These are phyloP conservation scores for Stercorarius parasiticus DNA, from an alignment of 2,113 vertebrate species.

Conservation along the genomic window DNA sequence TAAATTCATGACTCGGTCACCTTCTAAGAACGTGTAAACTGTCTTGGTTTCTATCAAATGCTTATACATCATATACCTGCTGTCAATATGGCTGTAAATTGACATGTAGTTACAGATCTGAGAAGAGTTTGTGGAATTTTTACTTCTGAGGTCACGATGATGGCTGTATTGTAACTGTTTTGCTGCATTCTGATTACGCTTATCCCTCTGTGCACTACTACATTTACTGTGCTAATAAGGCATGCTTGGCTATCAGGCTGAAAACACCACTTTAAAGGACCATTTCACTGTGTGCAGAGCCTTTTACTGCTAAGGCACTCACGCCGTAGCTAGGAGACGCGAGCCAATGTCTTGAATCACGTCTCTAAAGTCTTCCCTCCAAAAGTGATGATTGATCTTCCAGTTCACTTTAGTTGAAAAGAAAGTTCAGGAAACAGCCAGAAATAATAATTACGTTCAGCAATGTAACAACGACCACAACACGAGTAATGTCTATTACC, in stretches of 20 bases:
- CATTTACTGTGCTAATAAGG: background rate
- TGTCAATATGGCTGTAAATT: background rate
- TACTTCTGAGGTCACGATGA: background rate
- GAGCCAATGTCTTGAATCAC: background rate
- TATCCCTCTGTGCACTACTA: background rate
- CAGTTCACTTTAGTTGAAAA: background rate
- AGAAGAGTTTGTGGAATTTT: background rate
- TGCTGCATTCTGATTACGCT: accelerated
- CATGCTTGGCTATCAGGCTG: background rate
- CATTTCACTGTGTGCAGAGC: background rate
- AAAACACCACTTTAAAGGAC: background rate
- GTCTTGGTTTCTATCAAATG: background rate
- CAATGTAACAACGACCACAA: background rate
- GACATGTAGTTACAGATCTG: background rate
- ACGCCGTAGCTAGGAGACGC: background rate
- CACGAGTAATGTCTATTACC: background rate
- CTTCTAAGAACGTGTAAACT: background rate
- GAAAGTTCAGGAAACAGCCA: background rate
- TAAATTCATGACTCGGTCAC: background rate
- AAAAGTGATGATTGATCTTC: background rate
- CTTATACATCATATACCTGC: background rate
- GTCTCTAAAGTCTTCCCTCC: background rate
- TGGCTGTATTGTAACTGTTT: background rate
- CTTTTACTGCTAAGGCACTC: background rate
- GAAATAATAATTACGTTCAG: background rate